A percentile compares a stretch with the other conserved stretches of the same genome.
phyloP scores from a whole-genome alignment of 2,113 vertebrate genomes.

The Rhinopomastus cyanomelas region DNA sequence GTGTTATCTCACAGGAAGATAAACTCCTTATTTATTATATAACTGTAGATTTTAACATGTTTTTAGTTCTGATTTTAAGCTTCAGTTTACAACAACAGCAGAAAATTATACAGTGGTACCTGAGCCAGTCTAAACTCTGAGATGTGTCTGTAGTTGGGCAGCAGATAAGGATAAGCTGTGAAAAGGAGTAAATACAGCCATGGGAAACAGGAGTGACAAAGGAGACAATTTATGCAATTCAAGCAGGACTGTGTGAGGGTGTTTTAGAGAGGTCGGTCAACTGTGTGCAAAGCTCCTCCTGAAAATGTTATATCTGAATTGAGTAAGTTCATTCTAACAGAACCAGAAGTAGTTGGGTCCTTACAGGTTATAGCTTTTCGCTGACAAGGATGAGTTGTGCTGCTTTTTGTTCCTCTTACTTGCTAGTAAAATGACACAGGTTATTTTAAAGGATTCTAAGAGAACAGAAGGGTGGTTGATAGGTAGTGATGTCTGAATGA shows the following conservation, averaged over 20 bases:
- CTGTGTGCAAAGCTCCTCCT: neutral
- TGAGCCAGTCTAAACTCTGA: neutral
- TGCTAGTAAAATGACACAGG: neutral
- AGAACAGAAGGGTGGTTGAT: neutral
- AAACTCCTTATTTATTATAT: neutral
- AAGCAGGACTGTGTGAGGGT: neutral
- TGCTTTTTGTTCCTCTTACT: neutral
- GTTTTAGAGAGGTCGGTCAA: neutral
- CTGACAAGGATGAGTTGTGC: neutral
- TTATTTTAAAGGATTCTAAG: neutral
- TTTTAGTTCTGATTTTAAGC: neutral
- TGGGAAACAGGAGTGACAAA: neutral
- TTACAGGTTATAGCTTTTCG: neutral
- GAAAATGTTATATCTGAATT: neutral
- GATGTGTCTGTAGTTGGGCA: neutral
- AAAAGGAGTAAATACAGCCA: neutral
- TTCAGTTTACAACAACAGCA: neutral
- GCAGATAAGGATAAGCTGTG: neutral
- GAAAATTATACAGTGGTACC: neutral
- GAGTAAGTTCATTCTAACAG: neutral
- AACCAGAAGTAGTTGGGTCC: neutral
- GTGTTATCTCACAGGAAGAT: neutral
- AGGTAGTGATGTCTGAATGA: neutral
- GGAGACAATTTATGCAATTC: neutral
- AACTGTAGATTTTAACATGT: neutral